A percentile compares a stretch with the other conserved stretches of the same genome.
These are phyloP conservation scores for Harpalus rubripes DNA, from an alignment of 2,888 invertebrate species.

Conservation along the genomic window DNA sequence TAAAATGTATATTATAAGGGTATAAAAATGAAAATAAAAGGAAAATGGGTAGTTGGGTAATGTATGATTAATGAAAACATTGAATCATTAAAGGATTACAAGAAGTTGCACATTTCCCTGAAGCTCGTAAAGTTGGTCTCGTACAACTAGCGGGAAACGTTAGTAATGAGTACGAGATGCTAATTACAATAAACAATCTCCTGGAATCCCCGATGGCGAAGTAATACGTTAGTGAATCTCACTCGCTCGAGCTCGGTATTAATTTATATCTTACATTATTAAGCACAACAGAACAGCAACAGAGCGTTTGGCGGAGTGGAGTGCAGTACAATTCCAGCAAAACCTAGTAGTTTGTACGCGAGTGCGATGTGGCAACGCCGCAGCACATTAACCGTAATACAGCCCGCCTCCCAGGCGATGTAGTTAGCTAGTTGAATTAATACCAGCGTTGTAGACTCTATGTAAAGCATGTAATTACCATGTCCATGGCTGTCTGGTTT, in stretches of 20 bases:
- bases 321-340: conserved; percentile 75
- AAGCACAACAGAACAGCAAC: conserved; percentile 72
- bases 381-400: conserved; percentile 75
- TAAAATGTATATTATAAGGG: neutral
- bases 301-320: conserved; percentile 74
- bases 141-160: conserved; percentile 36
- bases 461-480: conserved; percentile 78
- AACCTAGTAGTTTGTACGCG: conserved; percentile 76
- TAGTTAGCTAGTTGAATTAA: conserved; percentile 77
- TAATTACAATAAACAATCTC: conserved; percentile 66
- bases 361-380: conserved; percentile 73
- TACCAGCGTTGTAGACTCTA: conserved; percentile 77
- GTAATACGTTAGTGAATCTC: conserved; percentile 62
- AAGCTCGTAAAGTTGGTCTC: conserved; percentile 37
- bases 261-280: conserved; percentile 77
- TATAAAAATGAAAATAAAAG: neutral
- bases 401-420: conserved; percentile 73
- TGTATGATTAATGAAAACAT: conserved; percentile 32
- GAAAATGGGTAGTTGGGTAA: neutral
- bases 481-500: conserved; percentile 78
- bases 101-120: conserved; percentile 42
- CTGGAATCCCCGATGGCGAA: conserved; percentile 57
- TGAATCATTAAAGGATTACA: conserved; percentile 42
- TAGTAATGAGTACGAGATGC: conserved; percentile 56
- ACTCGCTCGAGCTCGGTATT: conserved; percentile 70